Evolutionary conservation across 2,888 invertebrate genomes (phyloP).

Genomic region (Diadromus collaris): DNA sequence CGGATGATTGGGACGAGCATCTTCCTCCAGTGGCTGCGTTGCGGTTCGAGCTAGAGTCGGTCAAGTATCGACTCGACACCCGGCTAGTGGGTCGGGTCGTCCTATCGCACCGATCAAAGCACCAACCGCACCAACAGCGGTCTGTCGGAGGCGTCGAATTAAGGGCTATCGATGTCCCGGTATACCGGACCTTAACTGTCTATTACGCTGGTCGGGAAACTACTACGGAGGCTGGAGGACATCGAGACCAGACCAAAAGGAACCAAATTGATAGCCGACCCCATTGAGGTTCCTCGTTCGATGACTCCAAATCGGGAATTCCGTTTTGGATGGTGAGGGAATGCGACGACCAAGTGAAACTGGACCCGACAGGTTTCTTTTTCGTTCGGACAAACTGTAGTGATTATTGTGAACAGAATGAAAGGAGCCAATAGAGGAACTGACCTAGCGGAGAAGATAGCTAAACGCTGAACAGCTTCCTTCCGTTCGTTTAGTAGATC

Average conservation of each 20-base stretch:
- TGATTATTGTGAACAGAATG: neutral
- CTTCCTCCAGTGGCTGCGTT: neutral
- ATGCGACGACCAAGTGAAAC: slow-evolving; percentile 34
- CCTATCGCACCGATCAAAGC: slow-evolving; percentile 47
- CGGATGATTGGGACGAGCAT: neutral
- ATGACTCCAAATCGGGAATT: neutral
- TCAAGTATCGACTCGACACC: neutral
- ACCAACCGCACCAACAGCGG: slow-evolving; percentile 14
- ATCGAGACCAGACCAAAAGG: neutral
- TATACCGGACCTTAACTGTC: slow-evolving; percentile 44
- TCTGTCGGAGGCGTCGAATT: slow-evolving; percentile 51
- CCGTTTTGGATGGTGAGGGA: neutral
- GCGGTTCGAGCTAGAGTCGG: neutral
- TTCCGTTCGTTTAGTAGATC: neutral
- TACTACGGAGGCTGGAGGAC: neutral
- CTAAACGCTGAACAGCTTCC: neutral
- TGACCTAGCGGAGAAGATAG: neutral
- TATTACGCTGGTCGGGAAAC: slow-evolving; percentile 15
- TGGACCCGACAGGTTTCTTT: neutral
- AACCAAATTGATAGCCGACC: slow-evolving; percentile 17
- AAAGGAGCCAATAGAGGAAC: neutral
- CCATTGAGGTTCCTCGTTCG: slow-evolving; percentile 7
- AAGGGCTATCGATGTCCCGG: slow-evolving; percentile 52
- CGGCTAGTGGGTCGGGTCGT: slow-evolving; percentile 6
- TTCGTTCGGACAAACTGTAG: neutral